Evolutionary conservation across 92 coral and sea anemone genomes (phyloP), one percentile per base, ranked within the genome.

Genomic region (Phenganax subtilis): DNA sequence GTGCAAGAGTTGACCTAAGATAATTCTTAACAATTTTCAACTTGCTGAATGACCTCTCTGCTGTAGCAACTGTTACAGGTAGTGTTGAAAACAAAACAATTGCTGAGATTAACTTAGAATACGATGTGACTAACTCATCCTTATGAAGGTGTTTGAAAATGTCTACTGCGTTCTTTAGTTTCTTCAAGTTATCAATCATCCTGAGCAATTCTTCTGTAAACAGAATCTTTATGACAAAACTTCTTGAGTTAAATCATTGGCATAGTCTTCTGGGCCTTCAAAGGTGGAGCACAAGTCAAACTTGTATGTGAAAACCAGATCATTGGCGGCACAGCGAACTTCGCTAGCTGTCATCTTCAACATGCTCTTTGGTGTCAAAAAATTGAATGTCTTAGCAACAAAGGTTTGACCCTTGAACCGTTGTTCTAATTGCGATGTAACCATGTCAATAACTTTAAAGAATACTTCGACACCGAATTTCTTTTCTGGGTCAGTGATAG

Each of bases 341-440:
- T 57, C 60, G 16, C 16, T 57, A 57, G 60, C 60, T 57, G 60
- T 57, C 60, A 57, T 57, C 60, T 10, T 57, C 60, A 57, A 57
- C 16, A 57, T 57, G 9, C 60, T 57, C 60, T 57, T 10, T 57
- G 60, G 47, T 91, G 97, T 92, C 80, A 71, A n/a, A 0, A 15
- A 6, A 15, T 12, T 72, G 81, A 54, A 56, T 14, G 29, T 20
- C 16, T n/a, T 28, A 10, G 37, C 82, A 7, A 29, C 55, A 63
- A 68, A 16, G 55, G 70, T n/a, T 16, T 31, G 16, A 58, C 8
- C 81, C 55, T 12, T 54, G 55, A 29, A 47, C 14, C 82, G 29
- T 53, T 77, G 58, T 56, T 20, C 47, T 15, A 7, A 30, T 17
- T 25, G 7, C 68, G 51, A 67, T 51, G 30, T 52, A 52, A 10